phyloP scores from a whole-genome alignment of 2,113 vertebrate genomes.

The Nyctereutes procyonoides region DNA sequence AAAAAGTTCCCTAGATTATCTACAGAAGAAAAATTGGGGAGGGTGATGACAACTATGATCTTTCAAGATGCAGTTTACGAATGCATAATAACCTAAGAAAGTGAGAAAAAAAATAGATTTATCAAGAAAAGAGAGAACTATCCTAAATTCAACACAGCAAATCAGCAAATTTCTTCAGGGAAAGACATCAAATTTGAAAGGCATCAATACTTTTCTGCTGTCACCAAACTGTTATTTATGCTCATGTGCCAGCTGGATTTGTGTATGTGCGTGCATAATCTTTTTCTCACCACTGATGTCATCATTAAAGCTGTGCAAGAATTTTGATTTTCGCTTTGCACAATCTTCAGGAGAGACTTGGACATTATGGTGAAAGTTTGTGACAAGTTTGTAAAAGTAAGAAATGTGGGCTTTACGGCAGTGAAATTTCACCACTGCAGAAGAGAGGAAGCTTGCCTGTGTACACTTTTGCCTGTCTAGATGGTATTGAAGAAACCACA shows the following conservation, averaged over 20 bases:
- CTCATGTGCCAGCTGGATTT: constrained; percentile 83
- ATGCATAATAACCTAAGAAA: constrained; percentile 72
- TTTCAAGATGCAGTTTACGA: constrained; percentile 77
- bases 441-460: neutral
- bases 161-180: constrained; percentile 85
- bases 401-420: constrained; percentile 1
- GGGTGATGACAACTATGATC: constrained; percentile 68
- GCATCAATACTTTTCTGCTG: constrained; percentile 84
- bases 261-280: constrained; percentile 84
- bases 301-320: constrained; percentile 84
- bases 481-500: neutral
- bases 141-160: constrained; percentile 80
- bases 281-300: constrained; percentile 85
- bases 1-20: constrained; percentile 74
- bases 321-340: constrained; percentile 82
- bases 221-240: constrained; percentile 85
- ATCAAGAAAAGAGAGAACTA: constrained; percentile 78
- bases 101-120: constrained; percentile 74
- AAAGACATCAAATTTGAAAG: constrained; percentile 85
- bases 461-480: neutral
- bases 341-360: constrained; percentile 80
- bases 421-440: constrained; percentile 47
- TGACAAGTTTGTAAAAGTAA: constrained; percentile 79
- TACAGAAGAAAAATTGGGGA: constrained; percentile 71
- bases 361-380: constrained; percentile 80